Conservation (phyloP, 2,797 vertebrate genomes). For the Paguma larvata region DNA sequence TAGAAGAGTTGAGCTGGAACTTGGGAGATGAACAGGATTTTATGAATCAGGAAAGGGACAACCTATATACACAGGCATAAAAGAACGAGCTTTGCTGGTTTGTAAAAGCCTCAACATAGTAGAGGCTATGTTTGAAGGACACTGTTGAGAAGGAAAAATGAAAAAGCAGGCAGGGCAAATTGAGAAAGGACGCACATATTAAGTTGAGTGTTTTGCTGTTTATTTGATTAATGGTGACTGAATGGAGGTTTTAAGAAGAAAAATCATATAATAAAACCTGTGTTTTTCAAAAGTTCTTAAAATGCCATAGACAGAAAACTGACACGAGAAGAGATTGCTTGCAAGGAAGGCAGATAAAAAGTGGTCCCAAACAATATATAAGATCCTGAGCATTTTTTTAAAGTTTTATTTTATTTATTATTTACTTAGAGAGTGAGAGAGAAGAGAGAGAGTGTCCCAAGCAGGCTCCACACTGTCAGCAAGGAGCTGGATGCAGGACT, state of each 20-base stretch:
- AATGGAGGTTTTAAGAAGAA: not conserved
- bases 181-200: not conserved
- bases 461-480: too few species aligned
- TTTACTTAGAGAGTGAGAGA: too few species aligned
- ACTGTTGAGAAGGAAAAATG: not conserved
- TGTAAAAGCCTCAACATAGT: not conserved
- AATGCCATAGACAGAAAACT: not conserved
- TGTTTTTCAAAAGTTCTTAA: conserved; percentile 23
- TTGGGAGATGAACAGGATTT: not conserved
- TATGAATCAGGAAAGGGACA: not conserved
- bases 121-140: not conserved
- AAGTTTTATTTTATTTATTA: too few species aligned
- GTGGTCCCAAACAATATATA: not conserved
- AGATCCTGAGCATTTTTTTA: not conserved
- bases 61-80: not conserved
- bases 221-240: not conserved
- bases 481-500: too few species aligned
- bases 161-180: not conserved
- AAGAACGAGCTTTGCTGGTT: not conserved
- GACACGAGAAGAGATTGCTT: not conserved
- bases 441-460: too few species aligned
- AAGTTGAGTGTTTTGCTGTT: not conserved
- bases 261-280: not conserved
- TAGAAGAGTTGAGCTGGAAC: not conserved
- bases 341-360: not conserved